Base-by-base conservation (phyloP, 1,140 invertebrate species). In the Drosophila sechellia region DNA sequence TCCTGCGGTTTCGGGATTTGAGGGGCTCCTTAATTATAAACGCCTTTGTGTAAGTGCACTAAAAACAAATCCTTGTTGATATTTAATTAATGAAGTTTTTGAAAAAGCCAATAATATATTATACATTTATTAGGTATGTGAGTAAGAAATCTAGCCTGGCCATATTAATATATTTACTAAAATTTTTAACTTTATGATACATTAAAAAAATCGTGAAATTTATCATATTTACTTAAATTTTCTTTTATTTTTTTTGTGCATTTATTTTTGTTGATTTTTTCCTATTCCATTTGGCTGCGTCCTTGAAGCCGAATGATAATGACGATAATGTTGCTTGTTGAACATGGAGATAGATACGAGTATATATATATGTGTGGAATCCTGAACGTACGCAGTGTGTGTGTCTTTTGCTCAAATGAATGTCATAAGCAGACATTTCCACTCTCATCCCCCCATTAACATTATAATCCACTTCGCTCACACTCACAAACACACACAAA, bases 401-500 rank as follows among this genome's bases (percentile, higher is more conserved):
- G 43, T 64, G 45, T 22, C n/a, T 53, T 65, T 48, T 45, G 56
- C 71, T 64, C 61, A 75, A 87, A 81, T 87, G 65, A 86, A 87
- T 87, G 78, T 87, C 78, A 78, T 71, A 34, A 75, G 70, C 81
- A 86, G 81, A 65, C 65, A 78, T 56, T 59, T 57, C 42, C 72
- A 53, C 72, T 76, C 60, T 42, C 71, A 58, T 64, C 48, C 52
- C 39, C 27, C 59, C 57, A 58, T 75, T 48, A 60, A 56, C 77
- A 75, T 78, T 63, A 66, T 60, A 63, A 58, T 70, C 57, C 77
- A 70, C 66, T 70, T 25, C 20, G 45, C 46, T 40, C 37, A 13
- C 48, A 56, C 25, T 39, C 11, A 5, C 37, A 39, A 12, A 39
- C 37, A 10, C 37, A 37, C 55, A 27, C 15, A 48, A 57, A 40